A percentile compares a stretch with the other conserved stretches of the same genome.
Evolutionary conservation across 2,888 invertebrate species (phyloP).

Genomic region (Heliconius ethilla): DNA sequence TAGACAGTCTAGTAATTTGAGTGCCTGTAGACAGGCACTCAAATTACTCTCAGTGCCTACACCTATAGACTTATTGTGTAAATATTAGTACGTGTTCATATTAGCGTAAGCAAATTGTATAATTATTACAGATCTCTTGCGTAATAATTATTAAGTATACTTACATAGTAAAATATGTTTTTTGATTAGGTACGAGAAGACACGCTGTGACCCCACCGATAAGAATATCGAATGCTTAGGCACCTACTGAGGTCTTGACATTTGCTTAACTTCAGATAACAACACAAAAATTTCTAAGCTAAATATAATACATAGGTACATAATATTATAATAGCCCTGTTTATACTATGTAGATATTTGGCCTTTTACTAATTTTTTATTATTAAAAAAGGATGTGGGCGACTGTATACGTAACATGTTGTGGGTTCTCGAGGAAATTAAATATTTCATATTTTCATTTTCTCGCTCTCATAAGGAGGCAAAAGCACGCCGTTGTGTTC

Average conservation of each 20-base stretch:
- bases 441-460: too few relatives aligned
- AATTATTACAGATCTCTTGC: slow-evolving; percentile 20
- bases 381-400: too few relatives aligned
- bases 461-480: too few relatives aligned
- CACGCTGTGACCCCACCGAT: slow-evolving; percentile 44
- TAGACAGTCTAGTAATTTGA: too few relatives aligned
- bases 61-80: neutral
- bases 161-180: slow-evolving; percentile 37
- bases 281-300: slow-evolving; percentile 44
- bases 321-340: neutral
- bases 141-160: slow-evolving; percentile 30
- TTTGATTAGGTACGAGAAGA: slow-evolving; percentile 43
- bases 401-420: too few relatives aligned
- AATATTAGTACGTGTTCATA: neutral
- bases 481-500: too few relatives aligned
- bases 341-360: neutral
- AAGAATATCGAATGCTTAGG: slow-evolving; percentile 38
- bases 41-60: neutral
- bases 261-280: slow-evolving; percentile 57
- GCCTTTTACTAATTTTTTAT: too few relatives aligned
- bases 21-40: too few relatives aligned
- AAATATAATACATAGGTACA: neutral
- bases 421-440: too few relatives aligned
- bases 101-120: neutral
- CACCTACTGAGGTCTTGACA: slow-evolving; percentile 57